Conservation (phyloP, 2,888 invertebrate species). For the Cetonia aurata region DNA sequence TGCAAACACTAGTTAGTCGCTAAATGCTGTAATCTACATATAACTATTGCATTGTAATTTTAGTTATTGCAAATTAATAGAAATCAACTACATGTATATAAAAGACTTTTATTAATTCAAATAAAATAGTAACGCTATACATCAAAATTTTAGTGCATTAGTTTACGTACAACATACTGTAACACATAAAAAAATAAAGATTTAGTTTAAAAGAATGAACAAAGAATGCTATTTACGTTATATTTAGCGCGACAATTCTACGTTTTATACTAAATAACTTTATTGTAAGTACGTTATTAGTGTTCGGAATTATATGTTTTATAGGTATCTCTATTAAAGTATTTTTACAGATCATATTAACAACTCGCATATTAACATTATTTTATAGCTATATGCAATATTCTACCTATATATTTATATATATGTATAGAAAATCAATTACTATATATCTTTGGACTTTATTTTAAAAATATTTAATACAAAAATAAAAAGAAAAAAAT, state of each 20-base stretch:
- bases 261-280: constrained; percentile 8
- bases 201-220: constrained; percentile 7
- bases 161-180: neutral
- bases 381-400: constrained; percentile 33
- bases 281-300: constrained; percentile 27
- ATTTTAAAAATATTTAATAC: constrained; percentile 25
- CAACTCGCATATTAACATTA: constrained; percentile 30
- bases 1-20: too few species aligned
- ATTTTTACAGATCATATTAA: constrained; percentile 32
- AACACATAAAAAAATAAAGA: constrained; percentile 5
- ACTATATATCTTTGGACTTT: constrained; percentile 29
- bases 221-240: constrained; percentile 8
- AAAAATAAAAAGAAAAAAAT: constrained; percentile 56
- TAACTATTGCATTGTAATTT: too few species aligned
- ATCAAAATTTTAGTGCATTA: constrained; percentile 25
- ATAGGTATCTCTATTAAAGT: constrained; percentile 19
- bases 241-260: constrained; percentile 16
- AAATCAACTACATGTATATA: constrained; percentile 5
- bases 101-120: constrained; percentile 23
- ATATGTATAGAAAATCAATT: constrained; percentile 10
- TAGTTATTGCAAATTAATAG: too few species aligned
- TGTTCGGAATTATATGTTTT: constrained; percentile 14
- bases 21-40: too few species aligned
- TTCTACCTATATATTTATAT: constrained; percentile 2
- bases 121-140: constrained; percentile 12